Conservation (phyloP, 2,888 invertebrate genomes). For the Buathra laborator region DNA sequence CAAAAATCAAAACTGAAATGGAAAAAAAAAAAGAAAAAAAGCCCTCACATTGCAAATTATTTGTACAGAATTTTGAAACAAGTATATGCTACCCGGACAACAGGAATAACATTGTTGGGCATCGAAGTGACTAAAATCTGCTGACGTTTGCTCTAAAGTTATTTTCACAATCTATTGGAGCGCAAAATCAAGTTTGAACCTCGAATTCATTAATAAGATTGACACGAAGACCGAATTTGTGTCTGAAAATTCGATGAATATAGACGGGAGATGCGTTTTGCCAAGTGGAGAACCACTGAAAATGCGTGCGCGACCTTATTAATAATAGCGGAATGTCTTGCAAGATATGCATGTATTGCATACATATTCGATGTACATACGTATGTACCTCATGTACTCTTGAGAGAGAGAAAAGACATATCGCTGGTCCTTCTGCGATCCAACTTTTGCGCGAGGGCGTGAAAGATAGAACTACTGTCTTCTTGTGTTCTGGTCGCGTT, state of each 20-base stretch:
- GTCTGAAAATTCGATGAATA: slow-evolving; percentile 22
- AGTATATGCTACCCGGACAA: no score
- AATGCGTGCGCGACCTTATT: slow-evolving; percentile 69
- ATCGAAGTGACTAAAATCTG: no score
- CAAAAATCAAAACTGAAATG: no score
- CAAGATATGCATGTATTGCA: slow-evolving; percentile 31
- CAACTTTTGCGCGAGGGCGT: slow-evolving; percentile 63
- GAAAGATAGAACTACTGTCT: slow-evolving; percentile 38
- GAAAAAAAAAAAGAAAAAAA: no score
- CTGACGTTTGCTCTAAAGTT: no score
- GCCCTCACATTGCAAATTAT: no score
- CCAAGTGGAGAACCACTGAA: slow-evolving; percentile 71
- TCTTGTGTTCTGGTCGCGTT: slow-evolving; percentile 10
- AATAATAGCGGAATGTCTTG: slow-evolving; percentile 72
- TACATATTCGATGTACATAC: neutral
- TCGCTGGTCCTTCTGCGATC: slow-evolving; percentile 6
- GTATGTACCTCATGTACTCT: slow-evolving; percentile 21
- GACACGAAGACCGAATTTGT: neutral
- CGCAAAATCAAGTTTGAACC: no score
- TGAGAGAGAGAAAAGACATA: slow-evolving; percentile 41
- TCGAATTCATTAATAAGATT: neutral
- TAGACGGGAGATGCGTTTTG: slow-evolving; percentile 60
- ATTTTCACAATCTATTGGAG: no score
- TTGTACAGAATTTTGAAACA: no score
- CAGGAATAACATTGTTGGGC: no score